Base-by-base conservation (phyloP, 2,113 vertebrate genomes). In the Ceyx cyanopectus region DNA sequence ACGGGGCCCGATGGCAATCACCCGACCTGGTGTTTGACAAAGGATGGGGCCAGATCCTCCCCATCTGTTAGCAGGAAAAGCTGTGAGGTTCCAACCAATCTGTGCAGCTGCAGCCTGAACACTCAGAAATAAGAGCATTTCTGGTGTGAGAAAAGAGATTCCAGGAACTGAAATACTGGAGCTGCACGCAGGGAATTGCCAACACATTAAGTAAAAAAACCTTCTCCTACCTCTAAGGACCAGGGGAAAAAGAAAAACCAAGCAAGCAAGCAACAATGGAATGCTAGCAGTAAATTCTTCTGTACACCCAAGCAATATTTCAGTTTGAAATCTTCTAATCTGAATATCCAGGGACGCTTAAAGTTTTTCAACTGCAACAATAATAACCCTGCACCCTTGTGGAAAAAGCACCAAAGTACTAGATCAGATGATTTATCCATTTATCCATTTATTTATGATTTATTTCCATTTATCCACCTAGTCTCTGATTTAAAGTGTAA, bases 1-100 rank as follows among this genome's bases (percentile, higher is more conserved):
- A 89, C 0, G 10, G 70, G 89, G 81, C 70, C 89, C 85, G 84
- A 95, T 81, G 86, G 85, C 92, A 96, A 94, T 96, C 92, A 93
- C 89, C 93, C 95, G 94, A 78, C 83, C 80, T 80, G 92, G 79
- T 95, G 91, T 96, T 92, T 96, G 89, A 96, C 89, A 93, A 96
- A 94, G 94, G 89, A 92, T 80, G 65, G 84, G 87, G 92, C 87
- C 80, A 91, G 75, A 94, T 92, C 78, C 60, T 92, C 65, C 81
- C 86, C 91, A 94, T 91, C 94, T 96, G 92, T 92, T 95, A 87
- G 81, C 81, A 87, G 86, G 37, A 73, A 92, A 87, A 92, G 46
- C 91, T 45, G 37, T 45, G 78, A 61, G 43, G 10, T 8, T 8
- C 48, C 27, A 56, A 40, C 45, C 46, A 40, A 48, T 7, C 23